These are phyloP conservation scores for Catharus ustulatus DNA, from an alignment of 2,797 vertebrate species.

Conservation along the genomic window DNA sequence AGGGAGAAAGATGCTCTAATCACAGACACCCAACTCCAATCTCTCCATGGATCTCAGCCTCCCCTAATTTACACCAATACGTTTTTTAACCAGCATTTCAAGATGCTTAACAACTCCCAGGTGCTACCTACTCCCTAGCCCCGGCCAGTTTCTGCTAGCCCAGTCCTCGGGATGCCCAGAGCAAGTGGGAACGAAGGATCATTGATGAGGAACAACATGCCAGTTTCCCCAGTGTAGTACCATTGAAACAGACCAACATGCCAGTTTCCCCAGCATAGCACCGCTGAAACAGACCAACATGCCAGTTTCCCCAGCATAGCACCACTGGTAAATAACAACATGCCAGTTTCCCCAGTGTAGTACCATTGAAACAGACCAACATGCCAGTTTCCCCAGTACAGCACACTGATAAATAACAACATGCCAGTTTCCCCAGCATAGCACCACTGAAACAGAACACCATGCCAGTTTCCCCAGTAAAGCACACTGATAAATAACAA, in stretches of 20 bases:
- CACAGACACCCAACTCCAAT: neutral
- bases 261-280: neutral
- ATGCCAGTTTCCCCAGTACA: no score
- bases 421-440: neutral
- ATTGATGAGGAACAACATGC: rapidly evolving
- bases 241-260: no score
- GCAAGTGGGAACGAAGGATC: rapidly evolving
- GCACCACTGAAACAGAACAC: rapidly evolving
- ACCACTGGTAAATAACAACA: no score
- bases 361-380: no score
- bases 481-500: no score
- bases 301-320: no score
- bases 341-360: no score
- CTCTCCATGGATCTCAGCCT: neutral
- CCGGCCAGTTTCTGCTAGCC: neutral
- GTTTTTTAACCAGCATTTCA: neutral
- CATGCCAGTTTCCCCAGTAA: no score
- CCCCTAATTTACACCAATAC: neutral
- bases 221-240: neutral
- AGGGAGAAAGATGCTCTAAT: neutral
- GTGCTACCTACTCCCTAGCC: neutral
- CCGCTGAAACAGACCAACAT: rapidly evolving
- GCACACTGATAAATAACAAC: no score
- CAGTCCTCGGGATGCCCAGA: rapidly evolving
- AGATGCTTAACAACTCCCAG: neutral